These are phyloP conservation scores for Elymnias hypermnestra DNA, from an alignment of 1,140 invertebrate genomes.

Conservation along the genomic window DNA sequence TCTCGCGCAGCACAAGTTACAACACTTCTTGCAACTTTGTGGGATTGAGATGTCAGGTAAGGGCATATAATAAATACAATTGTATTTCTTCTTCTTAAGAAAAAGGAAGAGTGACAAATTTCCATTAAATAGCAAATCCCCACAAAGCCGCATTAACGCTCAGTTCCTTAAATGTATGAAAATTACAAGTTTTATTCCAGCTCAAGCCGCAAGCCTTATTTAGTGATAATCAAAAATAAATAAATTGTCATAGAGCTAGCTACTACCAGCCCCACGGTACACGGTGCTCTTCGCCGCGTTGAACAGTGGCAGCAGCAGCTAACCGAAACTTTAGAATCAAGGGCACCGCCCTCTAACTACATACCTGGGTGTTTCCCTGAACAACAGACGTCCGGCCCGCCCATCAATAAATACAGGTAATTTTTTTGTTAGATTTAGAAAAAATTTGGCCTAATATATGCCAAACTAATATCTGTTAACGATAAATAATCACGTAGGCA, in stretches of 20 bases:
- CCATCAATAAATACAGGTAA: slow-evolving; percentile 93
- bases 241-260: slow-evolving; percentile 83
- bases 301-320: slow-evolving; percentile 92
- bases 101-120: neutral
- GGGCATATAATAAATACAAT: too few species aligned
- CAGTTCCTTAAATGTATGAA: neutral
- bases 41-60: slow-evolving; percentile 94
- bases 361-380: slow-evolving; percentile 91
- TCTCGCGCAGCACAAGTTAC: slow-evolving; percentile 88
- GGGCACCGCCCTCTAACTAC: slow-evolving; percentile 85
- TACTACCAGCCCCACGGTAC: slow-evolving; percentile 94
- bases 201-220: too few species aligned
- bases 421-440: too few species aligned
- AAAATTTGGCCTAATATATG: too few species aligned
- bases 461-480: too few species aligned
- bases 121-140: too few species aligned
- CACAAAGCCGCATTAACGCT: too few species aligned
- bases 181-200: too few species aligned
- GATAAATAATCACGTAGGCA: too few species aligned
- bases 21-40: slow-evolving; percentile 82
- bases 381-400: slow-evolving; percentile 83
- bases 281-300: slow-evolving; percentile 90
- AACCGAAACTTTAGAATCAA: slow-evolving; percentile 84
- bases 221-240: too few species aligned
- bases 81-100: neutral